Conservation (phyloP, 2,113 vertebrate genomes). For the Uropsilus gracilis region DNA sequence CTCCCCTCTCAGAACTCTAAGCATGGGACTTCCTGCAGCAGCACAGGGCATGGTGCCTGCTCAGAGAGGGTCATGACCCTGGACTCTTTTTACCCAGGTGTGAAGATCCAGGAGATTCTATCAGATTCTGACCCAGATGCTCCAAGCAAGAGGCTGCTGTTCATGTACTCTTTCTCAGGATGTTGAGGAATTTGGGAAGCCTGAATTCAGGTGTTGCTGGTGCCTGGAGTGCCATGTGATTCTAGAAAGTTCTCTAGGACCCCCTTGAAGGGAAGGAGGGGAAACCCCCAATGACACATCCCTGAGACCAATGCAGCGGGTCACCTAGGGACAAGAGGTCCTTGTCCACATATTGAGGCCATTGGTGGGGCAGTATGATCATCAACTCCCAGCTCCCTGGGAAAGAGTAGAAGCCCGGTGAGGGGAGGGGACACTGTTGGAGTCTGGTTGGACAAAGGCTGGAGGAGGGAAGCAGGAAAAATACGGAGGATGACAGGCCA, state of each 20-base stretch:
- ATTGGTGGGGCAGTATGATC: too few relatives aligned
- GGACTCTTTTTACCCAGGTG: neutral
- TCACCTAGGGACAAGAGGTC: neutral
- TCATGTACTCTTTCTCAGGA: neutral
- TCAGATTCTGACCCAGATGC: too few relatives aligned
- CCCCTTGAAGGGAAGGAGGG: neutral
- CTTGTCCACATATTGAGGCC: neutral
- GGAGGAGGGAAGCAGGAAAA: neutral
- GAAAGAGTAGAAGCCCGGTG: neutral
- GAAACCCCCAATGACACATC: neutral
- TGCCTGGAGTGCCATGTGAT: neutral
- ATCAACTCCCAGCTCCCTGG: neutral
- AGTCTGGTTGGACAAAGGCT: neutral
- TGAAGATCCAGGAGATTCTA: neutral
- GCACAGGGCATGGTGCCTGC: too few relatives aligned
- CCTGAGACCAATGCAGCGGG: rapidly evolving
- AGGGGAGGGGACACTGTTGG: neutral
- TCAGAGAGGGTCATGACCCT: neutral
- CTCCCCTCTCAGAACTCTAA: neutral
- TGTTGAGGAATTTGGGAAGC: rapidly evolving
- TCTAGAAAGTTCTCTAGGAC: neutral
- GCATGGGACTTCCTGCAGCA: neutral
- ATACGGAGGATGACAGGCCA: neutral
- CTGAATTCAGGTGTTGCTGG: neutral
- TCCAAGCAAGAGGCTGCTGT: neutral